Evolutionary conservation across 2,888 invertebrate species (phyloP).

Genomic region (Branchellion lobata): DNA sequence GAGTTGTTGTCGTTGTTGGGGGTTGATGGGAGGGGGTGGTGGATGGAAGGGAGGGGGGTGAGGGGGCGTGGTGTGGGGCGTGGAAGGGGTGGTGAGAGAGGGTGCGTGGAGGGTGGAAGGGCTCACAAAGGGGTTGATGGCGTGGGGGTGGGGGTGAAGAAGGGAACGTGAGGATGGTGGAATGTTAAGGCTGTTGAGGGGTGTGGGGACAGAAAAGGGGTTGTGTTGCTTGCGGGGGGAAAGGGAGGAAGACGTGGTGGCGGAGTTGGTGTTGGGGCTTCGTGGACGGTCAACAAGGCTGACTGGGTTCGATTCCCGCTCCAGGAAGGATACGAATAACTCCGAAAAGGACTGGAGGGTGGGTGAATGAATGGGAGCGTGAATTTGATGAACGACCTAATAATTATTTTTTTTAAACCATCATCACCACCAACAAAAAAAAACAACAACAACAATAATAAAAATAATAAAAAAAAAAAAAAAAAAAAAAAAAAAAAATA

Average conservation of each 20-base stretch:
- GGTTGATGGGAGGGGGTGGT: neutral
- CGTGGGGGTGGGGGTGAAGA: neutral
- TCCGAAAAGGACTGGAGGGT: constrained; percentile 68
- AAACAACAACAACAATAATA: neutral
- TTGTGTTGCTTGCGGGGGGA: neutral
- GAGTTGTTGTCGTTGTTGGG: constrained; percentile 3
- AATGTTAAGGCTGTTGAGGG: neutral
- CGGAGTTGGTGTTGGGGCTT: neutral
- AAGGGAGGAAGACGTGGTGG: neutral
- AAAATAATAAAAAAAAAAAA: neutral
- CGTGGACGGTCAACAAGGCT: neutral
- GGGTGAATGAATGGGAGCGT: no score
- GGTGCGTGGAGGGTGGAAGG: neutral
- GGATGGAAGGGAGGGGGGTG: neutral
- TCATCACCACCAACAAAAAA: no score
- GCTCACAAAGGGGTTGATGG: neutral
- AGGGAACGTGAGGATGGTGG: neutral
- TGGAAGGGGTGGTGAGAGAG: constrained; percentile 1
- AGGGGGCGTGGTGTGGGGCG: neutral
- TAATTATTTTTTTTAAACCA: no score
- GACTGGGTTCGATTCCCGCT: constrained; percentile 72
- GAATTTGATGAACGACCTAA: no score
- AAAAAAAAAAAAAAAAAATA: neutral
- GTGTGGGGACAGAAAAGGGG: neutral
- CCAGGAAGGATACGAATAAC: constrained; percentile 78